Evolutionary conservation across 1,140 invertebrate species (phyloP), one percentile per base, ranked within the genome.

Genomic region (Dufourea novaeangliae): DNA sequence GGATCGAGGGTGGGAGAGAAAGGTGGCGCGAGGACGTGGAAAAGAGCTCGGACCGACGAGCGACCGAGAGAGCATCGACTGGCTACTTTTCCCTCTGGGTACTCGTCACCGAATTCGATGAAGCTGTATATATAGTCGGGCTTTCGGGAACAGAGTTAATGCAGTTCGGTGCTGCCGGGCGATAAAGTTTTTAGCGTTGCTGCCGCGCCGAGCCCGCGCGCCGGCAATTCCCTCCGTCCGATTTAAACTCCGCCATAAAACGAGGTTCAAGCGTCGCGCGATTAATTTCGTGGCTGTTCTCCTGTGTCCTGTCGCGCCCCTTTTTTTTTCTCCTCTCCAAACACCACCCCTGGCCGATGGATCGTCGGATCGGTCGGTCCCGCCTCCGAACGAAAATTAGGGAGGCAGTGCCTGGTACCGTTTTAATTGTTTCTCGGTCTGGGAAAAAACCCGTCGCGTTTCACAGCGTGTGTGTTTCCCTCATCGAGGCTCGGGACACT

Each of bases 181-280:
- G 78, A 83, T 83, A 84, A 84, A 84, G 69, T 84, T 84, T 77
- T 80, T 83, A 74, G 39, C 82, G 70, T 61, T 29, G 66, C 46
- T 6, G 46, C 44, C 14, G 44, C 20, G 20, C 5, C 46, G 46
- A 1, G 20, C 5, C 46, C 34, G 78, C 39, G 39, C 56, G 44
- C 25, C 54, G n/a, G 69, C 70, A 68, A 56, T 68, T 71, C 46
- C 14, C 64, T 41, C 12, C 32, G 17, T 10, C n/a, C 61, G 76
- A 79, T 82, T 83, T 73, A 83, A 78, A 68, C 75, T 52, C 20
- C 25, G 39, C 68, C 34, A 6, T 78, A 52, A 73, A 79, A 78
- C 54, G 27, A 17, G 61, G 12, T 29, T 52, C 59, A 27, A 50
- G 22, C 41, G 44, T 56, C 37, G 34, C 27, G 22, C 74, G 66